Base-by-base conservation (phyloP, 2,113 vertebrate genomes). In the Tylochromis polylepis region DNA sequence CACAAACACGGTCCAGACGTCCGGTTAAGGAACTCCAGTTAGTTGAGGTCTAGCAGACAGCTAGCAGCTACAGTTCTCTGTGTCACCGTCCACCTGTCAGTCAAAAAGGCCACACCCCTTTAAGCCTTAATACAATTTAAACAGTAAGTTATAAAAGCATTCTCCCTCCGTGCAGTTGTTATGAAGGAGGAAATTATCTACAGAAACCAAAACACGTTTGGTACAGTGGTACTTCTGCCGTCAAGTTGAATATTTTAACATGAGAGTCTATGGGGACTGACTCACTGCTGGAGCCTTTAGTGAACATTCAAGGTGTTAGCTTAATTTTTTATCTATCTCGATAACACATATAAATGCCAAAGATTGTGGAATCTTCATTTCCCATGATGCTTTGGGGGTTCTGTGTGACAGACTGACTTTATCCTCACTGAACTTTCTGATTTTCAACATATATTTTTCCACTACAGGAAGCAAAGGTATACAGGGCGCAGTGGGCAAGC, bases 381-480 rank as follows among this genome's bases (percentile, higher is more conserved):
- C 67, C 53, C 53, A 65, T 6, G 6, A 36, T 34, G 41, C 41
- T 36, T 51, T 58, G 20, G 20, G 41, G 36, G 4, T 29, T 70
- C 10, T 51, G 24, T 62, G 2, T 43, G 24, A 79, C 24, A 11
- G 7, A 22, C 5, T 0, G 41, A 3, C 6, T 9, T 51, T 5
- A 15, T 55, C 1, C 51, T 2, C 15, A 3, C 31, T 75, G 22
- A 67, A 53, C 16, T n/a, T 31, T 51, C 41, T n/a, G 24, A 59
- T 20, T 57, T 70, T 4, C 38, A 81, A 27, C 31, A 34, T 5
- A 3, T n/a, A 38, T 12, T 8, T 70, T 18, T 34, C 77, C 36
- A 55, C 34, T 43, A 65, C 82, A 97, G 96, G 96, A 72, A 81
- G 20, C 55, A 95, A 95, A 89, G 96, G 96, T 38, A 6, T 6